Base-by-base conservation (phyloP, 2,888 invertebrate genomes). In the Gymnoscelis rufifasciata region DNA sequence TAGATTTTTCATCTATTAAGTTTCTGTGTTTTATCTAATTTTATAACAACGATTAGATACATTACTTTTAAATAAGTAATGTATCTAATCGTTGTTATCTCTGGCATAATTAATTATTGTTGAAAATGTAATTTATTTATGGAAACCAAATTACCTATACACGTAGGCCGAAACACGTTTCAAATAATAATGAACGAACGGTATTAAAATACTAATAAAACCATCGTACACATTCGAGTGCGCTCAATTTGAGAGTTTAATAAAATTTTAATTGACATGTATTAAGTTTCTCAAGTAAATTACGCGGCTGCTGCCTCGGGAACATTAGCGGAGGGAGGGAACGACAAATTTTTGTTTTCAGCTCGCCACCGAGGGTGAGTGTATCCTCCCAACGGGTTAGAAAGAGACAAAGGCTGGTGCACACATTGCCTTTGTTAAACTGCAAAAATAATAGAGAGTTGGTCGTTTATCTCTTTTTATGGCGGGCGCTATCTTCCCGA, bases 381-480 rank as follows among this genome's bases (percentile, higher is more conserved):
- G 60, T 47, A 49, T 31, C 38, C 37, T 55, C 48, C 51, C 55
- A 38, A 50, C 51, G 62, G 40, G 78, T 47, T 54, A 66, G 78
- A 87, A 63, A 70, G 82, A 77, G 87, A 83, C 81, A 71, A 83
- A 75, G 71, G 72, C 77, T 79, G 77, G 77, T 83, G 82, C 83
- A 84, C 84, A 82, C 83, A 82, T 83, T 83, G 77, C 86, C 69
- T 79, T 88, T 88, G 86, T 88, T 83, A 81, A 83, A 82, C 82
- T 79, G 79, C 82, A 87, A 87, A 88, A 88, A 88, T 88, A 87
- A 88, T 88, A 88, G 88, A 88, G 84, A 82, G 77, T 73, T 72
- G 84, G 84, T 87, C 87, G 88, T 88, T 88, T 87, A 88, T 88
- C 83, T 87, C 87, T 84, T 83, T 88, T 88, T 88, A 88, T 83